Evolutionary conservation across 2,888 invertebrate genomes (phyloP).

Genomic region (Flabesymbios commensalis): DNA sequence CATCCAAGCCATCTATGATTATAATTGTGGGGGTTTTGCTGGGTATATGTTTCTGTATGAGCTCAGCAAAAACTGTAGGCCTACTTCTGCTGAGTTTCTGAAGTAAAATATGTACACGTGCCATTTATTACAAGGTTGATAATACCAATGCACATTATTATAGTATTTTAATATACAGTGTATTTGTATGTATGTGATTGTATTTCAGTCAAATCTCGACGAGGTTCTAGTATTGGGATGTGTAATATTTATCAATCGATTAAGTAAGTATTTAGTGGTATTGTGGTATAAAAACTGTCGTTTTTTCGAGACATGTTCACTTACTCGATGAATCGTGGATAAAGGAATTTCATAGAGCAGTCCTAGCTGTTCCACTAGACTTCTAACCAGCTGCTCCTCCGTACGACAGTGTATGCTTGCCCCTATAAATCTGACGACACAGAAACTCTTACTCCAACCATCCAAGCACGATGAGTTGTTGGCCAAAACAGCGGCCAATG

Average conservation of each 20-base stretch:
- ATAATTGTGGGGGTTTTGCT: conserved; percentile 14
- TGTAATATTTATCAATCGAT: no score
- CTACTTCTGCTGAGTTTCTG: no score
- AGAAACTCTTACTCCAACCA: conserved; percentile 21
- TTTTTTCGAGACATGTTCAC: not conserved
- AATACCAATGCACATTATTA: no score
- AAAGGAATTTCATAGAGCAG: conserved; percentile 68
- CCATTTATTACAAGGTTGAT: no score
- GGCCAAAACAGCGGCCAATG: conserved; percentile 13
- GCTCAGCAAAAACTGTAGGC: no score
- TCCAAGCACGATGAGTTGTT: conserved; percentile 1
- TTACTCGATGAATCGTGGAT: conserved; percentile 61
- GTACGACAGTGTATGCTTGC: conserved; percentile 72
- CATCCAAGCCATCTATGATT: conserved; percentile 30
- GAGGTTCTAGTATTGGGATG: no score
- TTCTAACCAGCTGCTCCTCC: conserved; percentile 64
- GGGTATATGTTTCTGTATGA: conserved; percentile 13
- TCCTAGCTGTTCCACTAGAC: conserved; percentile 66
- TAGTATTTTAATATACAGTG: no score
- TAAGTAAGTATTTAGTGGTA: no score
- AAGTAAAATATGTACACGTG: no score
- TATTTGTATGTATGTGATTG: no score
- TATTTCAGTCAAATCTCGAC: no score
- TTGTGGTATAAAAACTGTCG: not conserved
- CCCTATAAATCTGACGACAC: conserved; percentile 69